Percentiles rank a stretch among this genome's conserved stretches.
Evolutionary conservation across 2,888 invertebrate genomes (phyloP).

Genomic region (Cheilosia scutellata): DNA sequence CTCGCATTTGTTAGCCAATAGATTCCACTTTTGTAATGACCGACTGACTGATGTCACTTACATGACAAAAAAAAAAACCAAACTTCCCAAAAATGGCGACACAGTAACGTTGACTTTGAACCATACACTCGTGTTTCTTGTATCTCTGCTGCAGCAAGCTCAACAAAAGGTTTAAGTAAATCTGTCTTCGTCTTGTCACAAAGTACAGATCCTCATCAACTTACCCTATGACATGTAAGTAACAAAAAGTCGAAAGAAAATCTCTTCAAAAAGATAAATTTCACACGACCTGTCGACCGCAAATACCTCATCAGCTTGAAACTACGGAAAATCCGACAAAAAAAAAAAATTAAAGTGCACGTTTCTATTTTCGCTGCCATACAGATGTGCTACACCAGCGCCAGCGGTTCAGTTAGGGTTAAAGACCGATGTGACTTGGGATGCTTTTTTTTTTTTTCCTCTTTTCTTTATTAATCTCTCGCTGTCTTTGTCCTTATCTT

Average conservation of each 20-base stretch:
- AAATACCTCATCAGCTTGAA: slow-evolving; percentile 66
- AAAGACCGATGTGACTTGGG: slow-evolving; percentile 61
- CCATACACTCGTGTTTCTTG: neutral
- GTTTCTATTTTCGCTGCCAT: neutral
- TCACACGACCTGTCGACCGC: slow-evolving; percentile 75
- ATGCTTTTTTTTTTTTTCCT: neutral
- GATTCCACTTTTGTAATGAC: no score
- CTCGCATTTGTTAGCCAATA: no score
- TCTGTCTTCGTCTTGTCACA: slow-evolving; percentile 38
- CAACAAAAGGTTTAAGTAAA: slow-evolving; percentile 12
- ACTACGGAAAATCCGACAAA: slow-evolving; percentile 39
- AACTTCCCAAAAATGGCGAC: neutral
- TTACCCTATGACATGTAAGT: slow-evolving; percentile 2
- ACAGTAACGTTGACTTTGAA: slow-evolving; percentile 1
- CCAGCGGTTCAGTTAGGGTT: slow-evolving; percentile 40
- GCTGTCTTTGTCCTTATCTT: slow-evolving; percentile 51
- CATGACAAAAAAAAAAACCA: neutral
- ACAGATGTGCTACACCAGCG: slow-evolving; percentile 4
- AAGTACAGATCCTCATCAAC: slow-evolving; percentile 39
- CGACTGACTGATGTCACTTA: neutral
- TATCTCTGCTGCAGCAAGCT: neutral
- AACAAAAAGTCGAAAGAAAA: slow-evolving; percentile 50
- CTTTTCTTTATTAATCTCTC: slow-evolving; percentile 21
- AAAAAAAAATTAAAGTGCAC: slow-evolving; percentile 13
- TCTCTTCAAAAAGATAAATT: slow-evolving; percentile 53